Conservation (phyloP, 1,140 invertebrate species). For the Whitmania pigra region DNA sequence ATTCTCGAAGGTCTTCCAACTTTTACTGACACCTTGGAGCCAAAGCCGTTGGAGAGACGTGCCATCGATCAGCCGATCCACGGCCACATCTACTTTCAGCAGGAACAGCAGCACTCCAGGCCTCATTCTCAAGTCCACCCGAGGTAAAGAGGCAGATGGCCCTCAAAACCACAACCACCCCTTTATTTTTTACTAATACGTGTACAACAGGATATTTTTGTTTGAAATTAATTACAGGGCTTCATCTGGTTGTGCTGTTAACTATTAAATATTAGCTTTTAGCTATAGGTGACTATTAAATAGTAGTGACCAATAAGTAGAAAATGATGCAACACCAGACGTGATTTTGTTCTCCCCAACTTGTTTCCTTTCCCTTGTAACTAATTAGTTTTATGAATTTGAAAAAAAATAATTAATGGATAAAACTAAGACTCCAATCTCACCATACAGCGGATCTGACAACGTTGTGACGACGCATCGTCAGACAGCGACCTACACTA, state of each 20-base stretch:
- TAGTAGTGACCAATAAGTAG: too few species aligned
- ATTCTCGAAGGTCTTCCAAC: conserved; percentile 20
- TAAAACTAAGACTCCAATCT: neutral
- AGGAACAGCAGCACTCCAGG: conserved; percentile 14
- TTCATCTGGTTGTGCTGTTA: too few species aligned
- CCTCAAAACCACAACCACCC: too few species aligned
- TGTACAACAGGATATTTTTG: too few species aligned
- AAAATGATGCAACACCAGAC: too few species aligned
- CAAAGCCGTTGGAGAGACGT: conserved; percentile 3
- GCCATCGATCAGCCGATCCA: conserved; percentile 14
- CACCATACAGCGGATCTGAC: neutral
- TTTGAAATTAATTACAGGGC: too few species aligned
- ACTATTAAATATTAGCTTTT: too few species aligned
- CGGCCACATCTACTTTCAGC: conserved; percentile 19
- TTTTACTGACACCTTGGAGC: conserved; percentile 16
- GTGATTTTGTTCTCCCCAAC: too few species aligned
- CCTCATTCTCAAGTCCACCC: neutral
- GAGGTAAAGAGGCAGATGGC: neutral
- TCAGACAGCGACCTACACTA: neutral
- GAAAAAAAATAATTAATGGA: neutral
- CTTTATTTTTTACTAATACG: too few species aligned
- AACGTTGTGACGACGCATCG: neutral
- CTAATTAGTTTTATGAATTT: too few species aligned
- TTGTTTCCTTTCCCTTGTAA: too few species aligned
- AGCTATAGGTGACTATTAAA: too few species aligned